Conservation (phyloP, 2,113 vertebrate species). For the Semnornis frantzii region DNA sequence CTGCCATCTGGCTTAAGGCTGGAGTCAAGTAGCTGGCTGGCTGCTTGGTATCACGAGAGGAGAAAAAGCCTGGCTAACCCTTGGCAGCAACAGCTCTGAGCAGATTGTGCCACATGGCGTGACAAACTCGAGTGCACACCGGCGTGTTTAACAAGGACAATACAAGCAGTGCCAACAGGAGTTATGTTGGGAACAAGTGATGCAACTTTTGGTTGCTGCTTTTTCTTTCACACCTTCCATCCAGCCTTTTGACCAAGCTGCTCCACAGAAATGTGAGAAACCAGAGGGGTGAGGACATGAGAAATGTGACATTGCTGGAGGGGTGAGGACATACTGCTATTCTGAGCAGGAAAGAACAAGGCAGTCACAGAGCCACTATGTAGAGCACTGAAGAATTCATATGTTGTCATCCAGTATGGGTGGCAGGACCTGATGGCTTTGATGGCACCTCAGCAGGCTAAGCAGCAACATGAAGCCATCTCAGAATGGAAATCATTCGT, state of each 20-base stretch:
- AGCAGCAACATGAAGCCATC: neutral
- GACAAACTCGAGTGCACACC: neutral
- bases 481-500: neutral
- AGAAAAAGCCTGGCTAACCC: neutral
- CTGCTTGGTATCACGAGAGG: neutral
- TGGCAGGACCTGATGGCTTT: constrained; percentile 26
- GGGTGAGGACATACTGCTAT: constrained; percentile 45
- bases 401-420: constrained; percentile 7
- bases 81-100: neutral
- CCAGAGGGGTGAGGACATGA: neutral
- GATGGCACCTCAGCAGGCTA: neutral
- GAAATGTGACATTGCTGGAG: neutral
- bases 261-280: neutral
- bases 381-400: constrained; percentile 17
- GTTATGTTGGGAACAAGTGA: constrained; percentile 22
- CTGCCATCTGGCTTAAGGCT: neutral
- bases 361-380: neutral
- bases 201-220: constrained; percentile 11
- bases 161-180: neutral
- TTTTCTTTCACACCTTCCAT: constrained; percentile 23
- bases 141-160: constrained; percentile 29
- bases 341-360: constrained; percentile 51
- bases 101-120: accelerated
- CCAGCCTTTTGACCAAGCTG: constrained; percentile 42
- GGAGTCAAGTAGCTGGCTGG: neutral